A percentile compares a stretch with the other conserved stretches of the same genome.
These are phyloP conservation scores for Cataglyphis cursor DNA, from an alignment of 2,888 invertebrate species.

Conservation along the genomic window DNA sequence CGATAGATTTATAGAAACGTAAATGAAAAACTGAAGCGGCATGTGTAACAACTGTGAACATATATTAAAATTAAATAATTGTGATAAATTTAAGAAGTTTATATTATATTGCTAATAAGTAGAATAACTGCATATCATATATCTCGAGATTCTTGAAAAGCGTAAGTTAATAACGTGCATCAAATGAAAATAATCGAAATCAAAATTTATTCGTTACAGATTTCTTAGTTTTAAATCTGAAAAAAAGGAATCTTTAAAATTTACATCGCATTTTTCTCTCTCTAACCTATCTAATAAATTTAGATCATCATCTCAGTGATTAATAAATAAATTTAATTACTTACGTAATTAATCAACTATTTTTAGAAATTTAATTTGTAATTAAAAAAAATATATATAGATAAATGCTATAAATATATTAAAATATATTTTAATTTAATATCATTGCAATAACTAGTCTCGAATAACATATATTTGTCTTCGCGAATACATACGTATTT, in stretches of 20 bases:
- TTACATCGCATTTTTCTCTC: neutral
- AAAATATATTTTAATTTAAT: conserved; percentile 18
- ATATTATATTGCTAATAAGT: neutral
- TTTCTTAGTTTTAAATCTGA: neutral
- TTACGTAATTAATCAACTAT: neutral
- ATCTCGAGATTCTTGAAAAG: no score
- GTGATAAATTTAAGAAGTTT: neutral
- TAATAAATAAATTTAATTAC: neutral
- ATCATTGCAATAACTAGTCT: neutral
- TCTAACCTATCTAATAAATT: neutral
- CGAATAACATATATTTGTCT: neutral
- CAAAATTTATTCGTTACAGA: neutral
- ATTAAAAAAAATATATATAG: neutral
- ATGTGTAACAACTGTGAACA: neutral
- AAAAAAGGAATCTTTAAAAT: neutral
- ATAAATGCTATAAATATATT: neutral
- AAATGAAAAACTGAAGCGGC: neutral
- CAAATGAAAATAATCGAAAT: neutral
- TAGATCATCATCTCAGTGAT: neutral
- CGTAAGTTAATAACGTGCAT: no score
- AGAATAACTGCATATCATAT: neutral
- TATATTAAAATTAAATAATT: neutral
- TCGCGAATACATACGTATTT: neutral
- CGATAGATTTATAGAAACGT: neutral
- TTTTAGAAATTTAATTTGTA: neutral